Evolutionary conservation across 2,888 invertebrate genomes (phyloP), one percentile per base, ranked within the genome.

Genomic region (Ochropleura leucogaster): DNA sequence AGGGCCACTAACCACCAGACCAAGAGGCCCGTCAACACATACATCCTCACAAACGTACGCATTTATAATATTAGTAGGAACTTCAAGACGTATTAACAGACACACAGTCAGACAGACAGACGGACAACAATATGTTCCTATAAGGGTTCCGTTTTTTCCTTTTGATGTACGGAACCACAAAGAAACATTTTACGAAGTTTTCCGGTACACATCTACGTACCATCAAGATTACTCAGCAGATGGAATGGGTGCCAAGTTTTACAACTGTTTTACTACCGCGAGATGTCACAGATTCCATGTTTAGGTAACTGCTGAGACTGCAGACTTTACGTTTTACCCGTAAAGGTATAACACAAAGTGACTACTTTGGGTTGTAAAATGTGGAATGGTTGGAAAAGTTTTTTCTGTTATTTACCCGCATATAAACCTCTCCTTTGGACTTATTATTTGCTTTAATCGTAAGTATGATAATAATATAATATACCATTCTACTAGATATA

Each of bases 201-300:
- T 51, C n/a, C 18, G 14, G 82, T 40, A 44, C 12, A 16, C 30
- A 30, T 59, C 44, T 44, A 62, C 44, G 4, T n/a, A 40, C 40
- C 53, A 78, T 82, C 79, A 47, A 66, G 79, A 79, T 83, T 1
- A 14, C 49, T 40, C 20, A 18, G 30, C 59, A 30, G 8, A 8
- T 40, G 44, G 59, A 51, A 51, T 83, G 83, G 78, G 72, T 64
- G 72, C 63, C 57, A 57, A 51, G 64, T 79, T 80, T 80, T 83
- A 83, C 83, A 80, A 83, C 83, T 62, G 16, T 83, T 83, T 80
- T 83, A 80, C 83, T 57, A 83, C 80, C 55, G 51, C 8, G 51
- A 30, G 60, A 78, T 55, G 57, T 30, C 66, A 10, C 49, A 67
- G 77, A 68, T 80, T 44, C 62, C 51, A 51, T 63, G 59, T 79